These are phyloP conservation scores for Lampropteryx suffumata DNA, from an alignment of 2,888 invertebrate species.

Conservation along the genomic window DNA sequence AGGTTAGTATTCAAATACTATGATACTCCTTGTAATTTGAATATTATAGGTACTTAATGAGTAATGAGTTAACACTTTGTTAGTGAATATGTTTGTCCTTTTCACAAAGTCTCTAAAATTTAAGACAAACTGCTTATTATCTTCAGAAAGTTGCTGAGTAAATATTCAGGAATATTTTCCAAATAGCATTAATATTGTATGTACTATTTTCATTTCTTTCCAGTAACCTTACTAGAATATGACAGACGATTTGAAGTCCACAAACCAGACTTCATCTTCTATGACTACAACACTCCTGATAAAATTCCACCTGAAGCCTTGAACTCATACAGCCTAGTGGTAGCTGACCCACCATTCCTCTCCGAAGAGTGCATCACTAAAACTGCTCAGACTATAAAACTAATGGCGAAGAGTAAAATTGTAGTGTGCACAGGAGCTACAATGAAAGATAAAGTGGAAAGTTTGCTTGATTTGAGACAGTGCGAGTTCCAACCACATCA, in stretches of 20 bases:
- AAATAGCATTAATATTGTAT: too few species aligned
- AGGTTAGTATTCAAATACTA: too few species aligned
- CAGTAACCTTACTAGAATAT: slow-evolving; percentile 91
- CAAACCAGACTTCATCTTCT: slow-evolving; percentile 90
- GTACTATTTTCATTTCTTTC: slow-evolving; percentile 51
- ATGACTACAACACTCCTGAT: slow-evolving; percentile 93
- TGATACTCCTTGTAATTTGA: too few species aligned
- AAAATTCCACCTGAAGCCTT: slow-evolving; percentile 84
- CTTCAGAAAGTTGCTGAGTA: too few species aligned
- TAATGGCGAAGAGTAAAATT: slow-evolving; percentile 88
- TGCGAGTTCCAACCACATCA: slow-evolving; percentile 91
- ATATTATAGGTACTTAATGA: too few species aligned
- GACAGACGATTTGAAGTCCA: slow-evolving; percentile 92
- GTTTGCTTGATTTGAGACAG: slow-evolving; percentile 84
- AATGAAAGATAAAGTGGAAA: slow-evolving; percentile 87
- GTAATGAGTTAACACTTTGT: too few species aligned
- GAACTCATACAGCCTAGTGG: slow-evolving; percentile 89
- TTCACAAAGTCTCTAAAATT: too few species aligned
- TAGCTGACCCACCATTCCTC: slow-evolving; percentile 97
- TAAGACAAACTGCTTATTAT: too few species aligned
- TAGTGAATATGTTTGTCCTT: too few species aligned
- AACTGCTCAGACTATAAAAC: slow-evolving; percentile 89
- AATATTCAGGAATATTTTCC: too few species aligned
- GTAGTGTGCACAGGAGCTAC: slow-evolving; percentile 94
- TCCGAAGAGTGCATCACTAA: slow-evolving; percentile 96